Evolutionary conservation across 1,140 invertebrate genomes (phyloP), one percentile per base, ranked within the genome.

Genomic region (Ptiloglossa arizonensis): DNA sequence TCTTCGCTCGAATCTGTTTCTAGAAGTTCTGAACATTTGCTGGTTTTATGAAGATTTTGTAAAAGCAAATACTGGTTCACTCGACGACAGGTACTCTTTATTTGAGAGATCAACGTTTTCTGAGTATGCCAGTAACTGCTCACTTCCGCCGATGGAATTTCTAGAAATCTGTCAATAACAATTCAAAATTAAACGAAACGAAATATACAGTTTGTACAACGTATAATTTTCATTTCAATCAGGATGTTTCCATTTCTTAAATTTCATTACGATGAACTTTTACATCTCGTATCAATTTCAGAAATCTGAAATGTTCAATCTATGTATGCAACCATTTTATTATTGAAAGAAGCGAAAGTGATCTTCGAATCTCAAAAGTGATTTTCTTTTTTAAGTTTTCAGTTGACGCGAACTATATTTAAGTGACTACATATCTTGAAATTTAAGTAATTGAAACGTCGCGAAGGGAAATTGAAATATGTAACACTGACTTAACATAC

Each of bases 51-150:
- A 32, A 97, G 90, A 79, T 95, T 94, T 86, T 95, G 94, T 1
- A 97, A 90, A 11, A 97, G 89, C 52, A 97, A 88, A 75, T 94
- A 95, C 88, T 97, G 96, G 91, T 97, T 97, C 0, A 97, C 96
- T 78, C 93, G 91, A 56, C 94, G 95, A 79, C 95, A 96, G 22
- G 95, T 93, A 19, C 93, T 90, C 77, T 93, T 93, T 73, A 96
- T 94, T 74, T 94, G 94, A 13, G 91, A 84, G 0, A 95, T 88
- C 2, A 95, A 89, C 48, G 91, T 90, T 76, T 92, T 91, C 54
- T 95, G 94, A 3, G 95, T 92, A 72, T 93, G 89, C 74, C 92
- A 91, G 81, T 94, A 95, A 54, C 91, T 86, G 56, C 91, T 89
- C 5, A 94, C 94, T 84, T 93, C 93, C 9, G 90, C 86, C 1